Evolutionary conservation across 2,888 invertebrate species (phyloP).

Genomic region (Chironomus tentans): DNA sequence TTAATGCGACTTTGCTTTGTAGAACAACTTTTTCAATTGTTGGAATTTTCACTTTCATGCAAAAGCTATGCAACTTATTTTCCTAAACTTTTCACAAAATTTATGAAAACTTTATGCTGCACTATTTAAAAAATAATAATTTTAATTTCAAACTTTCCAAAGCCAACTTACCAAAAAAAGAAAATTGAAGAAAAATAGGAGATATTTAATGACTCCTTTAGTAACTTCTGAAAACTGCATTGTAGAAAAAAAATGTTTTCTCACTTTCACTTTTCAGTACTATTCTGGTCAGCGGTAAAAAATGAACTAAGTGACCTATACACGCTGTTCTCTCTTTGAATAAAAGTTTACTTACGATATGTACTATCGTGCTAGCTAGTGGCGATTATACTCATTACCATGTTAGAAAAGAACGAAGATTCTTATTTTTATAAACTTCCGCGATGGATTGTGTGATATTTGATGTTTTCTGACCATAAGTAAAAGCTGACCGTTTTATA

Average conservation of each 20-base stretch:
- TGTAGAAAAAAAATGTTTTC: not conserved
- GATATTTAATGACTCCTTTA: constrained; percentile 3
- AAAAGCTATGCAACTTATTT: no score
- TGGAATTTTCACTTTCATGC: no score
- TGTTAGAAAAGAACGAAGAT: not conserved
- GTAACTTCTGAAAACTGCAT: constrained; percentile 2
- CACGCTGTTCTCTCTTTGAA: not conserved
- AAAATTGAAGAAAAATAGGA: constrained; percentile 12
- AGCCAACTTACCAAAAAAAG: not conserved
- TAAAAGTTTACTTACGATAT: no score
- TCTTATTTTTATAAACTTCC: not conserved
- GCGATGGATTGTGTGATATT: not conserved
- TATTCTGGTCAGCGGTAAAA: not conserved
- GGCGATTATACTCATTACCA: not conserved
- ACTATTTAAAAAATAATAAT: no score
- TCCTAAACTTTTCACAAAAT: not conserved
- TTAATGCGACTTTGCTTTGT: no score
- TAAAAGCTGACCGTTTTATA: no score
- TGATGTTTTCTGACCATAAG: no score
- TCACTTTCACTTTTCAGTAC: not conserved
- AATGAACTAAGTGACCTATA: not conserved
- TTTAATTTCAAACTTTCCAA: not conserved
- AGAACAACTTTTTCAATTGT: no score
- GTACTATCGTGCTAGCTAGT: not conserved
- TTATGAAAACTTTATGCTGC: not conserved